Evolutionary conservation across 1,140 invertebrate genomes (phyloP).

Genomic region (Contarinia nasturtii): DNA sequence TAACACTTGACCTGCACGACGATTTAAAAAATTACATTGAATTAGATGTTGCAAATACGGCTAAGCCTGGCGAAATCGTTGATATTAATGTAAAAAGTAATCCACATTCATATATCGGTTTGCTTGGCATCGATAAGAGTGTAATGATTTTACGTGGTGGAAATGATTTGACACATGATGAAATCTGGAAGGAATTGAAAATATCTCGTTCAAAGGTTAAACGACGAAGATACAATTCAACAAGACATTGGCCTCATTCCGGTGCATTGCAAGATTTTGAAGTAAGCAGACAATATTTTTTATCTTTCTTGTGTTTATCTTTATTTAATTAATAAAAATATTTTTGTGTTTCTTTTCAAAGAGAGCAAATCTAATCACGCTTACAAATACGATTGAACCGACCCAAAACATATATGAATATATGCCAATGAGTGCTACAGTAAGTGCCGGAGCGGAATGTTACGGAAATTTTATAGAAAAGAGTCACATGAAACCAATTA

Average conservation of each 20-base stretch:
- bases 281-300: too few species aligned
- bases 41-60: neutral
- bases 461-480: too few species aligned
- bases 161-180: constrained; percentile 31
- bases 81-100: constrained; percentile 52
- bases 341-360: too few species aligned
- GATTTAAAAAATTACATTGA: constrained; percentile 46
- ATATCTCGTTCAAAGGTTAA: too few species aligned
- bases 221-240: too few species aligned
- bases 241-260: constrained; percentile 28
- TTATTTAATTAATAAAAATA: too few species aligned
- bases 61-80: constrained; percentile 44
- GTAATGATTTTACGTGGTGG: constrained; percentile 48
- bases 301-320: too few species aligned
- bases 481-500: neutral
- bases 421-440: too few species aligned
- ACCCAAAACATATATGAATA: too few species aligned
- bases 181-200: constrained; percentile 18
- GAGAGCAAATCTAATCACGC: too few species aligned
- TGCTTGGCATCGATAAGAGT: constrained; percentile 75
- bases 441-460: too few species aligned
- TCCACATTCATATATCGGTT: constrained; percentile 66
- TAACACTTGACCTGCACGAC: constrained; percentile 55
- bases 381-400: too few species aligned
- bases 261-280: constrained; percentile 43